Base-by-base conservation (phyloP, 2,113 vertebrate genomes). In the Gobio gobio region DNA sequence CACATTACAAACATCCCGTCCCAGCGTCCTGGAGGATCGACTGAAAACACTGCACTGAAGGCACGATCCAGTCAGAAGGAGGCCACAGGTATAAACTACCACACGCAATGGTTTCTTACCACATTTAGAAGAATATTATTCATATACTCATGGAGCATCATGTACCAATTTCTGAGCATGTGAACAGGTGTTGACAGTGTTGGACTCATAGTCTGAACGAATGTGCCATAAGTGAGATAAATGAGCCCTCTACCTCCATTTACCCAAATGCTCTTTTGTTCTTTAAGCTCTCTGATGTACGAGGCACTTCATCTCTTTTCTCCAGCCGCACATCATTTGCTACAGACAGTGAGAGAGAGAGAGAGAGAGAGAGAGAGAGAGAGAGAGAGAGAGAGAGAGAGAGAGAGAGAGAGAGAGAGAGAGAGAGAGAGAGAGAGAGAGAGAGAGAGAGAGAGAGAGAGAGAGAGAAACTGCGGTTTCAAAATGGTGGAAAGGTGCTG, bases 151-250 rank as follows among this genome's bases (percentile, higher is more conserved):
- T 64, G 45, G 2, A 22, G 9, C 36, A 80, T 80, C 78, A 16
- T 80, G 78, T 12, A 63, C 40, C 1, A 5, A 29, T 63, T 80
- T 68, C 45, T 54, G 45, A 51, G 18, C 61, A 51, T 36, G n/a
- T 82, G 40, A 51, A n/a, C 79, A 49, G 20, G 22, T 61, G 12
- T 22, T 64, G 36, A 26, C 56, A 47, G 22, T 49, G 26, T 54
- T 77, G 29, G 24, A 77, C 74, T 77, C 70, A 13, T n/a, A 45
- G 70, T 24, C 22, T 77, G 14, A 68, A 45, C 22, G 20, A 49
- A 14, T 82, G 24, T 82, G 79, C 26, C 79, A 68, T 68, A 54
- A 68, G 63, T 29, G 68, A 68, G 79, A 82, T 10, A 82, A 49
- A 82, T 82, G 26, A 68, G 18, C 16, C 7, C 40, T 66, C 26